Evolutionary conservation across 2,888 invertebrate species (phyloP).

Genomic region (Cephus rjabovi): DNA sequence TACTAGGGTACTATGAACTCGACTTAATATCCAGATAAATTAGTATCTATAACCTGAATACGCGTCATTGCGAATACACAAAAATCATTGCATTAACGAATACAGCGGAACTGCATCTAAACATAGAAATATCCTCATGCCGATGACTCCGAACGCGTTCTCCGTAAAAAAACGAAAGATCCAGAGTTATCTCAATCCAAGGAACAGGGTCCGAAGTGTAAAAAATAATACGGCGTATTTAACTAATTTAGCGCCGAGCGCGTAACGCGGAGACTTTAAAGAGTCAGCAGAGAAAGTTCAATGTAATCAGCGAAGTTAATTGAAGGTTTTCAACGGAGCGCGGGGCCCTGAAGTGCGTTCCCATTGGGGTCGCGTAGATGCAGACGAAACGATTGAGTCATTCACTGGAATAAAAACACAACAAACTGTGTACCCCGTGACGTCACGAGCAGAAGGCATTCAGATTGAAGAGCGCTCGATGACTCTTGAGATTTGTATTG

Average conservation of each 20-base stretch:
- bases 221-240: slow-evolving; percentile 41
- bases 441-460: slow-evolving; percentile 66
- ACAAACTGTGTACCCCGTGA: slow-evolving; percentile 52
- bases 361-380: slow-evolving; percentile 41
- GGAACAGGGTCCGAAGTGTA: not conserved
- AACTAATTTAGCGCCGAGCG: slow-evolving; percentile 47
- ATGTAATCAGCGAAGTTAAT: slow-evolving; percentile 60
- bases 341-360: slow-evolving; percentile 41
- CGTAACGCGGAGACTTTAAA: slow-evolving; percentile 37
- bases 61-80: no score
- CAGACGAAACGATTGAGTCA: slow-evolving; percentile 62
- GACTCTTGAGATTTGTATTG: slow-evolving; percentile 66
- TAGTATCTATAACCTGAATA: no score
- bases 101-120: no score
- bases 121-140: no score
- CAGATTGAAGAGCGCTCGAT: slow-evolving; percentile 66
- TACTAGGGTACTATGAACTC: no score
- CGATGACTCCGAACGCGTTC: no score
- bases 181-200: no score
- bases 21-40: no score
- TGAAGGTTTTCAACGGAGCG: slow-evolving; percentile 43
- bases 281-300: slow-evolving; percentile 36
- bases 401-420: slow-evolving; percentile 63
- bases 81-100: no score
- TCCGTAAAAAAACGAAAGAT: no score